Percentiles rank a stretch among this genome's conserved stretches.
phyloP scores from a whole-genome alignment of 2,113 vertebrate species.

The Calyptommatus sinebrachiatus region DNA sequence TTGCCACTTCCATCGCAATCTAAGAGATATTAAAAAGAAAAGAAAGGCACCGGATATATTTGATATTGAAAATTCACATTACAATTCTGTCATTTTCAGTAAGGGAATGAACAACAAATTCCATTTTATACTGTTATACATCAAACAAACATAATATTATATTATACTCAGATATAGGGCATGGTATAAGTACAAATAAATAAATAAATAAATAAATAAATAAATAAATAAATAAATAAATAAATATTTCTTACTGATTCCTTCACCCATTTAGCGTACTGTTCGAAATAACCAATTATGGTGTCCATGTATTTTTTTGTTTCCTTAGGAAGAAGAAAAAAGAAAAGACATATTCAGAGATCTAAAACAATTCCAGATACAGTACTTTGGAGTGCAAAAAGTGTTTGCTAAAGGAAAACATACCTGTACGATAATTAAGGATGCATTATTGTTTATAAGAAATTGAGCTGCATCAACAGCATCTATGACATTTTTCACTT shows the following conservation, averaged over 20 bases:
- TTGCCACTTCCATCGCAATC: conserved; percentile 83
- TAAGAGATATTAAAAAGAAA: conserved; percentile 52
- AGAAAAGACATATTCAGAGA: conserved; percentile 16
- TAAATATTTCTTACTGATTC: conserved; percentile 77
- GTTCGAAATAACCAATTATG: conserved; percentile 84
- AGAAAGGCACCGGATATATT: neutral
- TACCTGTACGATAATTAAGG: conserved; percentile 79
- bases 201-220: neutral
- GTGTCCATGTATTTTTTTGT: conserved; percentile 77
- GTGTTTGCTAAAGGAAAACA: conserved; percentile 11
- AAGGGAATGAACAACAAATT: neutral
- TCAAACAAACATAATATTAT: neutral
- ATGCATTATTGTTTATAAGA: conserved; percentile 81
- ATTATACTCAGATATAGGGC: too few relatives aligned
- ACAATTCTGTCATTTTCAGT: neutral
- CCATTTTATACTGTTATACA: neutral
- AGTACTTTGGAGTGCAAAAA: neutral
- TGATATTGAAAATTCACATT: neutral
- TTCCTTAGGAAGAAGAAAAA: conserved; percentile 73
- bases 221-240: neutral
- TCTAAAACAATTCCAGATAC: neutral
- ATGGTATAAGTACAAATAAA: neutral
- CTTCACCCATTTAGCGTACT: conserved; percentile 86
- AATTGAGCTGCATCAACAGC: conserved; percentile 81
- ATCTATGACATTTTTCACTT: conserved; percentile 72